Base-by-base conservation (phyloP, 2,797 vertebrate genomes). In the Euphonia xanthogaster region DNA sequence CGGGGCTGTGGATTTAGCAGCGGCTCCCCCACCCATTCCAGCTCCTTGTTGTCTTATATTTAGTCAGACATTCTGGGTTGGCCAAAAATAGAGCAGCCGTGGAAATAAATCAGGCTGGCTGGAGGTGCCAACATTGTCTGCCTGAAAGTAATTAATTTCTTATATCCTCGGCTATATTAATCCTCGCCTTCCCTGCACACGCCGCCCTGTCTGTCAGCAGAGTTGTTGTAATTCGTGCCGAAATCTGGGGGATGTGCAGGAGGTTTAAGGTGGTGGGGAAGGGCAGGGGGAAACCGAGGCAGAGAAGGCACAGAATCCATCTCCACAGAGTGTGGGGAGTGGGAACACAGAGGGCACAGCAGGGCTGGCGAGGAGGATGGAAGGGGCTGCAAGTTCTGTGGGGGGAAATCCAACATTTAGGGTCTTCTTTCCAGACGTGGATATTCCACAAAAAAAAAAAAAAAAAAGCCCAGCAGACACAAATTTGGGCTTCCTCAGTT, bases 131-230 rank as follows among this genome's bases (percentile, higher is more conserved):
- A 73, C 77, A 7, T 76, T 33, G 91, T 91, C 96, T 94, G 87
- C 48, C 79, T 95, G 88, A 84, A 90, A 67, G 89, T 82, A 91
- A 97, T 96, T 82, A 95, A 95, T 94, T 92, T 94, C 93, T 96
- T 89, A 90, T 75, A 82, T 48, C 37, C 61, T 55, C 22, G 1
- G 83, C 89, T 87, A 47, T 90, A 65, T 82, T 81, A 68, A 80
- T 93, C 86, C 53, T 86, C 2, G 1, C 35, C 76, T 18, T 51
- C 40, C 73, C 77, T 35, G 63, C 24, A 0, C 73, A 45, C 77
- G 11, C 18, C 20, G 14, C 44, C 83, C 75, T 62, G 86, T 23
- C 80, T 83, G 86, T 22, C 93, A 20, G 60, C 4, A 14, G 80
- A 71, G 74, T 10, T 72, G 55, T 14, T 50, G 72, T 57, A 27